Percentiles rank a stretch among this genome's conserved stretches.
These are phyloP conservation scores for Eulemur mongoz DNA, from an alignment of 2,797 vertebrate genomes.

Conservation along the genomic window DNA sequence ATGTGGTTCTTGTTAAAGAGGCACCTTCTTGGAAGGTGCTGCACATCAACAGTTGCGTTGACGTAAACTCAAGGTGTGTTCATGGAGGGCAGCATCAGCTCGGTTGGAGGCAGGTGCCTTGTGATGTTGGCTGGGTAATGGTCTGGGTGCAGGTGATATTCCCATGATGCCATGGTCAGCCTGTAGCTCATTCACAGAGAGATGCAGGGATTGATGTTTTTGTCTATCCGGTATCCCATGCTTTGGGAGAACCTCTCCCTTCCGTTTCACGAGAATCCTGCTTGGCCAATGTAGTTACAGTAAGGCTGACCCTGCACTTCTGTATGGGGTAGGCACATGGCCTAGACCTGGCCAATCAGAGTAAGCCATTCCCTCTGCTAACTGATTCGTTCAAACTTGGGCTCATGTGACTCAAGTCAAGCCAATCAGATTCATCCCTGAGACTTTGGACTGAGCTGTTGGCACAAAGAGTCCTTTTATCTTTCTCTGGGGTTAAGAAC, in stretches of 20 bases:
- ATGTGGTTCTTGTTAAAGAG: not conserved
- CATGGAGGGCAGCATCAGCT: not conserved
- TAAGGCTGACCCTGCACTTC: not conserved
- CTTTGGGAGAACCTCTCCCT: not conserved
- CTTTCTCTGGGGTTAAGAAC: not conserved
- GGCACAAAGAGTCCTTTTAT: not conserved
- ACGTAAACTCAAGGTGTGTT: not conserved
- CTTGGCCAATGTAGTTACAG: not conserved
- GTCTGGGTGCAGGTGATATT: not conserved
- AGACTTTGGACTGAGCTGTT: not conserved
- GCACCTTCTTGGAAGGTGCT: not conserved
- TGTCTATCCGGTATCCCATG: not conserved
- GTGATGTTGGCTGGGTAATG: not conserved
- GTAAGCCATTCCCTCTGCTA: not conserved
- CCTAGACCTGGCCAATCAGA: not conserved
- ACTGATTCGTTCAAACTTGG: not conserved
- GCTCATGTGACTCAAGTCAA: not conserved
- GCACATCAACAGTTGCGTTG: no score
- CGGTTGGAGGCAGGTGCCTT: not conserved
- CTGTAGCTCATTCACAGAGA: not conserved
- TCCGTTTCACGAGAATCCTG: not conserved
- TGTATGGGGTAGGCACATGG: not conserved
- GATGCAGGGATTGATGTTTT: not conserved
- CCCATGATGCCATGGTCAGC: not conserved
- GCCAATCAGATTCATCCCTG: not conserved